Conservation (phyloP, 2,113 vertebrate genomes). For the Zapornia atra region DNA sequence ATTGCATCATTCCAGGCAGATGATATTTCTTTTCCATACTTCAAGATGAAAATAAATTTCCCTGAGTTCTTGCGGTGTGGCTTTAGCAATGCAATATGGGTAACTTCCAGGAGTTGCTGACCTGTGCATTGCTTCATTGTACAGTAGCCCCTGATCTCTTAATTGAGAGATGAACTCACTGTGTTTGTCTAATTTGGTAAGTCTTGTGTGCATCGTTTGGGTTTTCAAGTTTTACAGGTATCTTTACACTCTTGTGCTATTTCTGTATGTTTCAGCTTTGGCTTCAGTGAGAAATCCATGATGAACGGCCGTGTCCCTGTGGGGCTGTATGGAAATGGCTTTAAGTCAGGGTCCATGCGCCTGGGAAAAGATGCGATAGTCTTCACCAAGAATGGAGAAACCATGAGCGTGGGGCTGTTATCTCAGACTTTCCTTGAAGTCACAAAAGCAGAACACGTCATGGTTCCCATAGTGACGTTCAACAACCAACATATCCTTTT, state of each 20-base stretch:
- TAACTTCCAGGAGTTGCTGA: not conserved
- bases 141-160: not conserved
- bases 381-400: constrained; percentile 86
- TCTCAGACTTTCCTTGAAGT: constrained; percentile 90
- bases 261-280: constrained; percentile 80
- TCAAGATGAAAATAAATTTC: not conserved
- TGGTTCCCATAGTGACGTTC: constrained; percentile 86
- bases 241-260: not conserved
- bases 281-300: constrained; percentile 93
- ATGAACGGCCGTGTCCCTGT: constrained; percentile 85
- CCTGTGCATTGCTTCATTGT: not conserved
- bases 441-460: constrained; percentile 84
- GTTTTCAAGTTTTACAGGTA: not conserved
- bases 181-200: not conserved
- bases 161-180: not conserved
- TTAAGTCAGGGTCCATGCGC: constrained; percentile 98
- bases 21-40: not conserved
- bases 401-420: constrained; percentile 89
- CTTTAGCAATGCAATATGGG: fast-evolving
- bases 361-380: constrained; percentile 92
- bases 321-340: constrained; percentile 95
- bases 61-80: not conserved
- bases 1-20: not conserved
- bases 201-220: not conserved
- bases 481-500: constrained; percentile 87